A percentile compares a stretch with the other conserved stretches of the same genome.
These are phyloP conservation scores for Plectus sambesii DNA, from an alignment of 1,140 invertebrate genomes.

Conservation along the genomic window DNA sequence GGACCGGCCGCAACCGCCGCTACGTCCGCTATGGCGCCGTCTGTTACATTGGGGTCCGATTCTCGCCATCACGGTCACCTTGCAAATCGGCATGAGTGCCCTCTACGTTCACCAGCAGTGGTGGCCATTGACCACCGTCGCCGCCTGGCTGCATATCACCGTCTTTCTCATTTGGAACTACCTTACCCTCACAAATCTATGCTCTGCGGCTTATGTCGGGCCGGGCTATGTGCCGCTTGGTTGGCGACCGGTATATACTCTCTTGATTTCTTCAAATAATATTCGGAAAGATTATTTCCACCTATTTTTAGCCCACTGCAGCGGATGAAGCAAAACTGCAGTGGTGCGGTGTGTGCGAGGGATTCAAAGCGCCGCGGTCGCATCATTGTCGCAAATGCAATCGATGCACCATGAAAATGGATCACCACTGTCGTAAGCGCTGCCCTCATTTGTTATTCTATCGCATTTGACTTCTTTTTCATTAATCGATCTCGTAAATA, in stretches of 20 bases:
- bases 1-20: no score
- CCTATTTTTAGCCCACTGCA: slow-evolving; percentile 51
- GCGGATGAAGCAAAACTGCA: slow-evolving; percentile 64
- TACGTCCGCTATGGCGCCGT: no score
- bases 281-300: slow-evolving; percentile 12
- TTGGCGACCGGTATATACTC: slow-evolving; percentile 66
- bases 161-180: slow-evolving; percentile 49
- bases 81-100: slow-evolving; percentile 37
- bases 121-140: slow-evolving; percentile 45
- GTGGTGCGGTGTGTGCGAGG: slow-evolving; percentile 72
- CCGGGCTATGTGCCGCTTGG: slow-evolving; percentile 70
- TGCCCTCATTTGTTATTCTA: no score
- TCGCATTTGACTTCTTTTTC: no score
- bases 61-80: no score
- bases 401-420: slow-evolving; percentile 86
- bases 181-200: slow-evolving; percentile 74
- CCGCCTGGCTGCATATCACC: slow-evolving; percentile 45
- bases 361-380: slow-evolving; percentile 82
- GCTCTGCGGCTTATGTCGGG: slow-evolving; percentile 70
- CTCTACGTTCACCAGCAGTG: slow-evolving; percentile 41
- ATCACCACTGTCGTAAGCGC: slow-evolving; percentile 53
- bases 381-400: slow-evolving; percentile 95
- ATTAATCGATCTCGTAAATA: neutral
- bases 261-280: slow-evolving; percentile 17
- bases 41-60: no score